Base-by-base conservation (phyloP, 2,113 vertebrate genomes). In the Antechinus flavipes region DNA sequence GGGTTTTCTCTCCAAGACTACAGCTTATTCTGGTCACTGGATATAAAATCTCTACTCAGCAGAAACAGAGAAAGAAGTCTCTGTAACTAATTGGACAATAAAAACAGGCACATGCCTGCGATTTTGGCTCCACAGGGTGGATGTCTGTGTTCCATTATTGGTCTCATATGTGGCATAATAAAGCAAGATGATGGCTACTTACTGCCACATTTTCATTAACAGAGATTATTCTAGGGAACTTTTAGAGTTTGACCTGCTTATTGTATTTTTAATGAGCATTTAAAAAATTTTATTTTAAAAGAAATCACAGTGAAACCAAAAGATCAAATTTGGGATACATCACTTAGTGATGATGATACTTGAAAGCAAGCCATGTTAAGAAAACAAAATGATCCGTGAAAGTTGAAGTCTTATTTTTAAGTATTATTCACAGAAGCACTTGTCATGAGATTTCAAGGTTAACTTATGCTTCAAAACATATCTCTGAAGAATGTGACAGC, bases 151-250 rank as follows among this genome's bases (percentile, higher is more conserved):
- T 89, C 52, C 1, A 90, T 91, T 92, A 12, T 93, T 95, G 68
- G 68, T 84, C 68, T 84, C 68, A 84, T 7, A 84, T 42, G 68
- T 42, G 68, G n/a, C 68, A 42, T 84, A 84, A 84, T 84, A 84
- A 84, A 84, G 68, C 68, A 84, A 42, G n/a, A 84, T 84, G n/a
- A 84, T 84, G 68, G 68, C 68, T 84, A 84, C 68, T 84, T 84
- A 84, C 68, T 84, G 68, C 54, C 90, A 90, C 49, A 92, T 95
- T 91, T 61, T 54, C 93, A 50, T 94, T 58, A 89, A 46, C 49
- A 76, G 35, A 56, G 12, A 50, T 91, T 91, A 22, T 93, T 68
- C 42, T 42, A 84, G 95, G 42, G 42, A 58, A 42, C 84, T 10
- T 54, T 52, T 76, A 35, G 50, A 47, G 94, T 52, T 8, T 89